phyloP scores from a whole-genome alignment of 1,140 invertebrate species.

The Lucilia sericata region DNA sequence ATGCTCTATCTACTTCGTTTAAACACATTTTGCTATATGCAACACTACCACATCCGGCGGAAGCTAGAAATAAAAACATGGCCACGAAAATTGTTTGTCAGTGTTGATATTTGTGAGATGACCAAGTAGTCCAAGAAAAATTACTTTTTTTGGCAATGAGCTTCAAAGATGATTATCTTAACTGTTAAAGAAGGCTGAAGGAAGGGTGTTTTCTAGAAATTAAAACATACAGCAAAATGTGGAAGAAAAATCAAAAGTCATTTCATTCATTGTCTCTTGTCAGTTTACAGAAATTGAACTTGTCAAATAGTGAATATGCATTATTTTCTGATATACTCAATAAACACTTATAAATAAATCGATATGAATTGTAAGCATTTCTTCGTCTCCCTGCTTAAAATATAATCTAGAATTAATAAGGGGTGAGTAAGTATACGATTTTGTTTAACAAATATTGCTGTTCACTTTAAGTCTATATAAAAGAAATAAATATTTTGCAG shows the following conservation, averaged over 20 bases:
- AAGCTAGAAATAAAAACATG: constrained; percentile 14
- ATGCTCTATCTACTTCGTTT: constrained; percentile 35
- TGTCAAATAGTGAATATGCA: constrained; percentile 46
- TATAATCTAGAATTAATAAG: constrained; percentile 6
- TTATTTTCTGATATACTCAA: constrained; percentile 19
- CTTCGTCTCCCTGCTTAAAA: not conserved
- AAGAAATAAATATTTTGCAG: not conserved
- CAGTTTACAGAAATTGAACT: constrained; percentile 42
- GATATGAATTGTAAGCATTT: not conserved
- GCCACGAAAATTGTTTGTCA: not conserved
- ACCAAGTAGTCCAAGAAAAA: not conserved
- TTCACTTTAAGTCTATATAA: constrained; percentile 16
- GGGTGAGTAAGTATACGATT: not conserved
- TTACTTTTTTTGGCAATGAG: not conserved
- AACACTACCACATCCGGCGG: constrained; percentile 37
- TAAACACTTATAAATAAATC: constrained; percentile 5
- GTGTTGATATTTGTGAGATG: not conserved
- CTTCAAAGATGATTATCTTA: not conserved
- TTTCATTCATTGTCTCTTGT: constrained; percentile 36
- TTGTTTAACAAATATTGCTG: not conserved
- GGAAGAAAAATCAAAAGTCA: constrained; percentile 10
- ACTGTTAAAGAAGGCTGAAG: not conserved
- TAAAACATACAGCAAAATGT: not conserved
- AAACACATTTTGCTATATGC: constrained; percentile 8
- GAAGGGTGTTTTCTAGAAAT: not conserved